These are phyloP conservation scores for Engystomops pustulosus DNA, from an alignment of 2,113 vertebrate genomes.

Conservation along the genomic window DNA sequence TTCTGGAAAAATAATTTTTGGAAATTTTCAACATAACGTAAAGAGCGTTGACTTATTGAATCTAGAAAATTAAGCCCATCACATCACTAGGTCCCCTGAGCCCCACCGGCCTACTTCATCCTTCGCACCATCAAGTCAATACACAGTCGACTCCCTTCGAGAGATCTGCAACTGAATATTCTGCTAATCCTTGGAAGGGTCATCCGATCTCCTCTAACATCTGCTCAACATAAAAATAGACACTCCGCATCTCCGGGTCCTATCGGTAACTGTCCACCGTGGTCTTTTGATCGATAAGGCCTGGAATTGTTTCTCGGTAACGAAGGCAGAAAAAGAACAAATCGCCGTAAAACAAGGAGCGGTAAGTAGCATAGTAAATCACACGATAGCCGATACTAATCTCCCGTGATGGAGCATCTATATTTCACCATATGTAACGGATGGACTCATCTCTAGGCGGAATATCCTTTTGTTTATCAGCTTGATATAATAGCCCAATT, in stretches of 20 bases:
- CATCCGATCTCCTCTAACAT: not conserved
- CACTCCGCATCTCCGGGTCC: not conserved
- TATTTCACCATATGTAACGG: conserved; percentile 50
- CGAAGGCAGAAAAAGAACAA: conserved; percentile 22
- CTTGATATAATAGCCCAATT: conserved; percentile 55
- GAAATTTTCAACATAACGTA: no score
- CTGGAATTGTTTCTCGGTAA: conserved; percentile 4
- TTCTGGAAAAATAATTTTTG: no score
- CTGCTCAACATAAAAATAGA: conserved; percentile 13
- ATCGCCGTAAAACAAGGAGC: conserved; percentile 48
- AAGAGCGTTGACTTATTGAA: no score
- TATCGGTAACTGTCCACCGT: not conserved
- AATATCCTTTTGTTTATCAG: conserved; percentile 56
- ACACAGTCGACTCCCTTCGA: not conserved
- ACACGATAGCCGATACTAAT: conserved; percentile 21
- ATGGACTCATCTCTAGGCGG: conserved; percentile 20
- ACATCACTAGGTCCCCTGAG: not conserved
- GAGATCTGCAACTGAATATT: not conserved
- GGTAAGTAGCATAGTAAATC: conserved; percentile 37
- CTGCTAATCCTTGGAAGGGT: not conserved
- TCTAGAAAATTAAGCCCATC: not conserved
- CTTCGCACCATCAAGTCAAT: not conserved
- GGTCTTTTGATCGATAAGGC: conserved; percentile 11
- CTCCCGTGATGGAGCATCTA: conserved; percentile 33
- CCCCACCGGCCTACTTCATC: not conserved